Evolutionary conservation across 1,140 invertebrate genomes (phyloP).

Genomic region (Brachionus paranguensis): DNA sequence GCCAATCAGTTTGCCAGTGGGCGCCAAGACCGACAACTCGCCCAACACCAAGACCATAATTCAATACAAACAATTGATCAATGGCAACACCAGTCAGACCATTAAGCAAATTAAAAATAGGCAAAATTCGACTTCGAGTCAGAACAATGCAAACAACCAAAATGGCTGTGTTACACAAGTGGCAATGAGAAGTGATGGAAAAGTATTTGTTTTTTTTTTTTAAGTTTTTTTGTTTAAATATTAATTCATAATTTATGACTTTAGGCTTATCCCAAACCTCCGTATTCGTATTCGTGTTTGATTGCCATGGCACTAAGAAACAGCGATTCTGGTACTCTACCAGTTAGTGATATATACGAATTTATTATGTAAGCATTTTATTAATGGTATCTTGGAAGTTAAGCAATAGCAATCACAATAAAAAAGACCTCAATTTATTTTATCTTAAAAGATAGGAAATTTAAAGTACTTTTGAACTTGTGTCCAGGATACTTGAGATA

Average conservation of each 20-base stretch:
- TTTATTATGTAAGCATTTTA: slow-evolving; percentile 81
- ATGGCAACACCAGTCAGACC: neutral
- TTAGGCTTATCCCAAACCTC: slow-evolving; percentile 80
- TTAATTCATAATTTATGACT: slow-evolving; percentile 50
- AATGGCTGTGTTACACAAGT: slow-evolving; percentile 15
- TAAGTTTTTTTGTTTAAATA: slow-evolving; percentile 47
- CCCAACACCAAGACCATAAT: slow-evolving; percentile 29
- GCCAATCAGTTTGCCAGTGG: slow-evolving; percentile 9
- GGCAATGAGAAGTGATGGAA: slow-evolving; percentile 30
- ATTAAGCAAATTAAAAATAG: slow-evolving; percentile 37
- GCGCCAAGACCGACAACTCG: neutral
- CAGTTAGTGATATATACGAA: slow-evolving; percentile 95
- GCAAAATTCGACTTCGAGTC: neutral
- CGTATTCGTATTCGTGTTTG: slow-evolving; percentile 92
- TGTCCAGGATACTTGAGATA: neutral
- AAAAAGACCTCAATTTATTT: neutral
- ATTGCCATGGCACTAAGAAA: slow-evolving; percentile 96
- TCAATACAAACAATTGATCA: slow-evolving; percentile 32
- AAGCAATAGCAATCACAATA: neutral
- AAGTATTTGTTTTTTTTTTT: neutral
- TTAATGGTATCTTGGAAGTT: neutral
- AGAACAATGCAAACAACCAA: neutral
- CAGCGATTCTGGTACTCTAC: slow-evolving; percentile 81
- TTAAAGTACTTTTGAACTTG: neutral
- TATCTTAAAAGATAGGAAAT: neutral